These are phyloP conservation scores for Enteromius treurensis DNA, from an alignment of 2,797 vertebrate genomes.

Conservation along the genomic window DNA sequence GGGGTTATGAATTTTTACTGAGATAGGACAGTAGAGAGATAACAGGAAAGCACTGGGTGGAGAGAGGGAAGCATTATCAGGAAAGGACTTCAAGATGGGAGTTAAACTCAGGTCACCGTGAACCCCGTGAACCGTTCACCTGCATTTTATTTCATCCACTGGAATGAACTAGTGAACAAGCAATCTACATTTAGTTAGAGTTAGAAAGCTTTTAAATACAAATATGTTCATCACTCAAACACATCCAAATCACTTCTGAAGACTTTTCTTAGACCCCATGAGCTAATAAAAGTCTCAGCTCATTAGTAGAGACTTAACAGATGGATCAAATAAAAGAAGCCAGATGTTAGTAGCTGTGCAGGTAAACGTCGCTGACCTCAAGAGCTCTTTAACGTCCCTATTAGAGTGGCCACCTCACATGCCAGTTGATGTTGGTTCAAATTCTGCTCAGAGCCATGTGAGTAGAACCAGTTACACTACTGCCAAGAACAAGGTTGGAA, in stretches of 20 bases:
- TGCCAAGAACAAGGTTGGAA: not conserved
- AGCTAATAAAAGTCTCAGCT: not conserved
- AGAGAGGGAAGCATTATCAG: too few relatives aligned
- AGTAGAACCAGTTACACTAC: not conserved
- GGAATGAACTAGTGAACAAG: not conserved
- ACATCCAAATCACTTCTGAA: not conserved
- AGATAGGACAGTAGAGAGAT: too few relatives aligned
- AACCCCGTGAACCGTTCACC: too few relatives aligned
- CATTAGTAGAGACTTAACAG: too few relatives aligned
- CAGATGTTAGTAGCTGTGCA: not conserved
- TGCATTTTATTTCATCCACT: not conserved
- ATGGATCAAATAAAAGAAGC: not conserved
- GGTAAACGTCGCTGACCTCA: not conserved
- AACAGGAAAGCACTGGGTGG: too few relatives aligned
- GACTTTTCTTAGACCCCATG: not conserved
- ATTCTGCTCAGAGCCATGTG: not conserved
- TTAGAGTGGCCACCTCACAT: too few relatives aligned
- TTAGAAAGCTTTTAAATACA: not conserved
- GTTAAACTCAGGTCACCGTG: too few relatives aligned
- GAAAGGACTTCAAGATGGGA: too few relatives aligned
- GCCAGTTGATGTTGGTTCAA: not conserved
- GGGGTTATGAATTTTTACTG: too few relatives aligned
- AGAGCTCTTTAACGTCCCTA: not conserved
- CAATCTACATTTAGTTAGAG: not conserved
- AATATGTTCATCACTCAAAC: not conserved